Base-by-base conservation (phyloP, 2,888 invertebrate species). In the Eupithecia insigniata region DNA sequence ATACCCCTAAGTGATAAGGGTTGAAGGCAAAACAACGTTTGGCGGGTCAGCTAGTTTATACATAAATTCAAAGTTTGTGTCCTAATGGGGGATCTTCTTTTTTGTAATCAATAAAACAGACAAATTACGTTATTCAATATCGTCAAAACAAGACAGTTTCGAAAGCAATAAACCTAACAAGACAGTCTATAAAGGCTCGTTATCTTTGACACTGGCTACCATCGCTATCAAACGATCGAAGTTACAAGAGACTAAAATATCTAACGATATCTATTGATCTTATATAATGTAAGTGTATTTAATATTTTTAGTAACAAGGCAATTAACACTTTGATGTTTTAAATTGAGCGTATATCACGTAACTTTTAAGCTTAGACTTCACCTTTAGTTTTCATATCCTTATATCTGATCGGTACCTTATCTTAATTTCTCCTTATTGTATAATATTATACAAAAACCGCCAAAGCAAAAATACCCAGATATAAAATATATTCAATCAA, bases 131-230 rank as follows among this genome's bases (percentile, higher is more conserved):
- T 70, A 76, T 76, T 72, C 67, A 75, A 66, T 43, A 60, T 69
- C 72, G 72, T 76, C 65, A 76, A 75, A 67, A 71, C 70, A 65
- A 60, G 64, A 58, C 69, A 62, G 66, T 58, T 66, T 46, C 73
- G 43, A 74, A 72, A 39, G 68, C 66, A 30, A 71, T 79, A 79
- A 78, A 82, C 78, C 80, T 84, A 85, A 84, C 83, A 85, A 85
- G 82, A 80, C 69, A 68, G 73, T 83, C 82, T 80, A 75, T 76
- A 76, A 80, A 73, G 77, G 73, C 76, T 79, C 77, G 72, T 75
- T 86, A 84, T 80, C 84, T 83, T 81, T 83, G 83, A 70, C 79
- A 60, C 34, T 30, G 60, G 66, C 70, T 68, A 55, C 73, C 46
- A 70, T 71, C 43, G 14, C 55, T 34, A 66, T 66, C 73, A 55